phyloP scores from a whole-genome alignment of 2,888 invertebrate genomes.

The Latrodectus elegans region DNA sequence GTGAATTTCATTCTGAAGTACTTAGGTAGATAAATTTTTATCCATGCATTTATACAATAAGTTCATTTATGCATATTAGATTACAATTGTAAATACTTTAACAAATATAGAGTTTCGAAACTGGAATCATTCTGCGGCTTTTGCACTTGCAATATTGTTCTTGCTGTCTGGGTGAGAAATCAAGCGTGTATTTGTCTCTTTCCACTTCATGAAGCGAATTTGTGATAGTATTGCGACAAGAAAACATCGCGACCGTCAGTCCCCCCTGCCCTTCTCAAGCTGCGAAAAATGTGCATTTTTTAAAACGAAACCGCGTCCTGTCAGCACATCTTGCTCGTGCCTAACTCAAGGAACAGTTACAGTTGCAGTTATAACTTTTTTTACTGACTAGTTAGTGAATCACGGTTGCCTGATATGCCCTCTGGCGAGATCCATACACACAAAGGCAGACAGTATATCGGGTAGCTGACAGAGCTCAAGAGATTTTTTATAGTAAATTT shows the following conservation, averaged over 20 bases:
- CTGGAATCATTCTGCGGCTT: conserved; percentile 16
- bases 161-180: neutral
- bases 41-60: neutral
- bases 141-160: neutral
- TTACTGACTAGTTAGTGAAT: neutral
- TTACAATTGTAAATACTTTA: neutral
- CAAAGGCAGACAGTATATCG: conserved; percentile 60
- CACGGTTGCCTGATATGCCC: conserved; percentile 43
- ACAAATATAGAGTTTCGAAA: neutral
- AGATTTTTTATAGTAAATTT: neutral
- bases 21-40: neutral
- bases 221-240: conserved; percentile 34
- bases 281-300: neutral
- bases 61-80: neutral
- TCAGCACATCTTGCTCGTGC: conserved; percentile 33
- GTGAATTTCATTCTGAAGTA: conserved; percentile 21
- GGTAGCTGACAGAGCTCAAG: conserved; percentile 5
- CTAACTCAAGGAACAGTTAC: conserved; percentile 31
- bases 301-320: neutral
- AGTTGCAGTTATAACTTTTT: neutral
- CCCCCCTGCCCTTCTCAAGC: conserved; percentile 6
- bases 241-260: conserved; percentile 8
- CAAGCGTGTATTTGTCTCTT: conserved; percentile 23
- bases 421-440: conserved; percentile 55
- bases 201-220: conserved; percentile 25